Conservation (phyloP, 2,797 vertebrate genomes). For the Crypturellus tataupa region DNA sequence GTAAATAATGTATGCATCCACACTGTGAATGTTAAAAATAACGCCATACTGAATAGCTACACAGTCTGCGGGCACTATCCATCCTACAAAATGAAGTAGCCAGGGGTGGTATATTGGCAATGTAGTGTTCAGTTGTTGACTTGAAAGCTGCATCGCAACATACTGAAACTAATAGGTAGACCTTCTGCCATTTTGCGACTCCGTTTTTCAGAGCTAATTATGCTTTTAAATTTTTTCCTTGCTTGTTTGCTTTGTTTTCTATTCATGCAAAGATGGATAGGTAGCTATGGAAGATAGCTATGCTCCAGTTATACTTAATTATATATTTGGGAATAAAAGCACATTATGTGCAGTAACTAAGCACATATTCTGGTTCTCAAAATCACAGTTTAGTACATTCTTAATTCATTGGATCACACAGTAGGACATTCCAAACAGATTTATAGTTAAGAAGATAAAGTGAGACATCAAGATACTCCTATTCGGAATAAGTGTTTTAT, state of each 20-base stretch:
- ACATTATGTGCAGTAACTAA: neutral
- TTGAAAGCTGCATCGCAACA: neutral
- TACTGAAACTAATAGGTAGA: neutral
- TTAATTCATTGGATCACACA: neutral
- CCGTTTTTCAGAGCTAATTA: neutral
- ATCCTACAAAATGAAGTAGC: neutral
- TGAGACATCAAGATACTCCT: neutral
- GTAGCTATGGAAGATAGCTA: neutral
- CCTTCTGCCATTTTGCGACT: neutral
- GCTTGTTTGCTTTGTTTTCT: neutral
- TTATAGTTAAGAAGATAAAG: constrained; percentile 3
- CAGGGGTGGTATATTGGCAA: neutral
- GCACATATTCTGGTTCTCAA: neutral
- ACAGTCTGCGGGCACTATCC: neutral
- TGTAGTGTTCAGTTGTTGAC: neutral
- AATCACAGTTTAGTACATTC: neutral
- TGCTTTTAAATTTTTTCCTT: neutral
- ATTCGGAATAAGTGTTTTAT: constrained; percentile 30
- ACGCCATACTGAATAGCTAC: neutral
- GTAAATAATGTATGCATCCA: neutral
- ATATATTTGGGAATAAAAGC: neutral
- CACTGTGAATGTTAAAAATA: neutral
- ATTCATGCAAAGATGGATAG: neutral
- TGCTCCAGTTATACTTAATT: constrained; percentile 13
- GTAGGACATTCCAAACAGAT: neutral